These are phyloP conservation scores for Opisthograptis luteolata DNA, from an alignment of 2,888 invertebrate species.

Conservation along the genomic window DNA sequence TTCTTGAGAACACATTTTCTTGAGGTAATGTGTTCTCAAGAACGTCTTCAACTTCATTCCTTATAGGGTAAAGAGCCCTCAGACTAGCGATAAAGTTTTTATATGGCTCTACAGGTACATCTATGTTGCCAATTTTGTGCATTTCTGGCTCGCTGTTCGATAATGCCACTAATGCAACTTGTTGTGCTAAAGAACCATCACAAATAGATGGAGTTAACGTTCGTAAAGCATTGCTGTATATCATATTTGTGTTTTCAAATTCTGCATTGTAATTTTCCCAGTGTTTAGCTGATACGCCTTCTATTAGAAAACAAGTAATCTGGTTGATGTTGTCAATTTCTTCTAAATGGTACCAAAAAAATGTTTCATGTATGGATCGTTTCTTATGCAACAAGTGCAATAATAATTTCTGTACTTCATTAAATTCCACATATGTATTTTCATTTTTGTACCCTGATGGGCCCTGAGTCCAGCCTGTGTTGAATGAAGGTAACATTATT, in stretches of 20 bases:
- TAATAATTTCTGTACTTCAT: neutral
- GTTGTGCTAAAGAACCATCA: neutral
- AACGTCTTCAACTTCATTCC: neutral
- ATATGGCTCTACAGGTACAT: neutral
- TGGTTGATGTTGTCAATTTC: neutral
- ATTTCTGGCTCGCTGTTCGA: neutral
- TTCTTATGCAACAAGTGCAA: neutral
- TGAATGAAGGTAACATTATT: too few relatives aligned
- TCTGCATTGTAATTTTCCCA: neutral
- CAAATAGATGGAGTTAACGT: neutral
- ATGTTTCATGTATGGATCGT: conserved; percentile 1
- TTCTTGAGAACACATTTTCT: neutral
- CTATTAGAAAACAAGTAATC: neutral
- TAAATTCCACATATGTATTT: too few relatives aligned
- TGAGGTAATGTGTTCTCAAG: neutral
- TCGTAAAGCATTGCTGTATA: neutral
- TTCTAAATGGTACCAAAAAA: neutral
- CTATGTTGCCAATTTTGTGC: neutral
- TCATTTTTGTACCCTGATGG: too few relatives aligned
- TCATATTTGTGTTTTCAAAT: neutral
- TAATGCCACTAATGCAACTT: neutral
- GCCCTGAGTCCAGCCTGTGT: too few relatives aligned
- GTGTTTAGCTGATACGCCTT: neutral
- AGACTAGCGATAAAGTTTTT: neutral
- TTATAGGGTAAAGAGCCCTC: neutral